phyloP scores from a whole-genome alignment of 2,888 invertebrate genomes.

The Quadriops clusia region DNA sequence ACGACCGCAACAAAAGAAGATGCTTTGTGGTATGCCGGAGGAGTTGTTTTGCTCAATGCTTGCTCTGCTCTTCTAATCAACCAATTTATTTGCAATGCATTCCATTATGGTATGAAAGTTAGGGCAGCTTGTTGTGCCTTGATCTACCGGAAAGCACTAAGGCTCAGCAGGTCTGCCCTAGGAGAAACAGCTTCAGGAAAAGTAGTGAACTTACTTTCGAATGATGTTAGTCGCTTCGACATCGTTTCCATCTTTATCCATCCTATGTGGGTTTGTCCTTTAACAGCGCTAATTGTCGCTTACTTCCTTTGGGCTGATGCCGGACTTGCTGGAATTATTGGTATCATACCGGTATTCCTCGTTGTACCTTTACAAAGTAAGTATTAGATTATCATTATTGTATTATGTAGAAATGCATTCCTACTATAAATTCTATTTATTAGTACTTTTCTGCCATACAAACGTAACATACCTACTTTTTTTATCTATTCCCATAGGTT shows the following conservation, averaged over 20 bases:
- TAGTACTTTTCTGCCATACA: not conserved
- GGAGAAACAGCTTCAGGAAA: slow-evolving; percentile 74
- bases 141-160: slow-evolving; percentile 71
- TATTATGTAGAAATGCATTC: too few species aligned
- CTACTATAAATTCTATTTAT: not conserved
- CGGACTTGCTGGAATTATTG: slow-evolving; percentile 62
- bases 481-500: too few species aligned
- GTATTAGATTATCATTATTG: too few species aligned
- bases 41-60: slow-evolving; percentile 44
- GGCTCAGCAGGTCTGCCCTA: slow-evolving; percentile 56
- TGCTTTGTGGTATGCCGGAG: slow-evolving; percentile 50
- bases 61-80: slow-evolving; percentile 49
- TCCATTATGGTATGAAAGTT: slow-evolving; percentile 69
- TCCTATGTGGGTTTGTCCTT: slow-evolving; percentile 78
- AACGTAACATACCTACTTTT: slow-evolving; percentile 12
- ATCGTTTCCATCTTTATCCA: slow-evolving; percentile 71
- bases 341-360: slow-evolving; percentile 64
- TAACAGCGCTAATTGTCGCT: slow-evolving; percentile 53
- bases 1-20: slow-evolving; percentile 41
- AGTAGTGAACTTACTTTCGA: slow-evolving; percentile 84
- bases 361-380: slow-evolving; percentile 76
- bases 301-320: slow-evolving; percentile 67
- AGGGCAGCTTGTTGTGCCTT: slow-evolving; percentile 72
- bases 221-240: slow-evolving; percentile 89
- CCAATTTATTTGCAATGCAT: slow-evolving; percentile 54